Base-by-base conservation (phyloP, 2,888 invertebrate species). In the Melitaea athalia region DNA sequence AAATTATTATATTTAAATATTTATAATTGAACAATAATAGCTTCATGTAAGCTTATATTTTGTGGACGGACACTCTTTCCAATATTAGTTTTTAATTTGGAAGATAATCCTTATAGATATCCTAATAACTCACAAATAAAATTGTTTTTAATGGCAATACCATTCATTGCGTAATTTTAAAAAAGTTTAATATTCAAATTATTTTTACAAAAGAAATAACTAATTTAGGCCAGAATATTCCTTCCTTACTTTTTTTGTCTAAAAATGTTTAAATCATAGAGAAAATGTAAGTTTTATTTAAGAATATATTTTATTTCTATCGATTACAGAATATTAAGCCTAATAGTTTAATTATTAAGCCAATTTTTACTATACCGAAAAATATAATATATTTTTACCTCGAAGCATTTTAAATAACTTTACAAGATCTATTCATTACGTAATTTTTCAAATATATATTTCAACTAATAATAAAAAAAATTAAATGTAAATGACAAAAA, bases 281-380 rank as follows among this genome's bases (percentile, higher is more conserved):
- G n/a, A n/a, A 49, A 5, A 6, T 4, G n/a, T 49, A n/a, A 49
- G 6, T n/a, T 14, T 49, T 49, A n/a, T n/a, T 49, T 45, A 11
- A 45, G 45, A 8, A 45, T 45, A 14, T 45, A 45, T 12, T 45
- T 12, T 45, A 38, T 45, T 10, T 45, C 11, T 45, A 45, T 45
- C 43, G 43, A 43, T 43, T 43, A 45, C n/a, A 38, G 47, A n/a
- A 49, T 49, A 49, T 49, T 49, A 49, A n/a, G 47, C 0, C 47
- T 49, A 49, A 6, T 49, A 49, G 47, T 49, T n/a, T 24, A 24
- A 24, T 24, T 2, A 24, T 24, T 49, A 49, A n/a, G 6, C 47
- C 47, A 49, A 49, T 49, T 49, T 49, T n/a, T 49, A 49, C 8
- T 12, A 45, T 45, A 49, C 47, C n/a, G n/a, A n/a, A 49, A 49